phyloP scores from a whole-genome alignment of 2,797 vertebrate species.

The Uromys caudimaculatus region DNA sequence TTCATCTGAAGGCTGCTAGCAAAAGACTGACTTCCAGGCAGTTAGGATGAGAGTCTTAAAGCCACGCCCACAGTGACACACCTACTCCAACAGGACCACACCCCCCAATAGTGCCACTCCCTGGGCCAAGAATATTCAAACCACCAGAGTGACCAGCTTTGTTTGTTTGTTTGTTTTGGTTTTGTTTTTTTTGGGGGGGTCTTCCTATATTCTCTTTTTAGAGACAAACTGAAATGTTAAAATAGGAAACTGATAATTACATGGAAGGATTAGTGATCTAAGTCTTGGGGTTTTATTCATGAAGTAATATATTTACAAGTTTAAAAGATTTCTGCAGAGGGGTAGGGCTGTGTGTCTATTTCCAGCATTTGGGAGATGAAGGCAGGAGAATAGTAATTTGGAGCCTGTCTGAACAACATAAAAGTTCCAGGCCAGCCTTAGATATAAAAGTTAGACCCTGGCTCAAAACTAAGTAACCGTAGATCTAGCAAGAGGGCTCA shows the following conservation, averaged over 20 bases:
- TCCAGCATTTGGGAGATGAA: neutral
- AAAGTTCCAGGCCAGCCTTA: neutral
- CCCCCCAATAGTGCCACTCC: no score
- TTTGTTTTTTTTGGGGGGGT: neutral
- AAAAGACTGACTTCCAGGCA: neutral
- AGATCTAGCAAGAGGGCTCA: neutral
- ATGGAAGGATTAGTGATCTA: constrained; percentile 4
- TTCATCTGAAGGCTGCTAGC: neutral
- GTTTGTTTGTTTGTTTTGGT: neutral
- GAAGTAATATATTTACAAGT: neutral
- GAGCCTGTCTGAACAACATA: neutral
- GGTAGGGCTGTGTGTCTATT: neutral
- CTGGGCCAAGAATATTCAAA: neutral
- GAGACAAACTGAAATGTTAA: neutral
- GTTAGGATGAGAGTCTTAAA: neutral
- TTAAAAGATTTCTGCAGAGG: neutral
- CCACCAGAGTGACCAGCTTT: neutral
- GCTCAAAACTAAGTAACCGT: neutral
- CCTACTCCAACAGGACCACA: neutral
- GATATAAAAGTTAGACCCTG: neutral
- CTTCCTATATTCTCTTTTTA: neutral
- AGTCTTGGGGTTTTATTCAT: constrained; percentile 21
- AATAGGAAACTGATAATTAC: constrained; percentile 11
- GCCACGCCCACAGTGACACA: neutral
- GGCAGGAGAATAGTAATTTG: neutral